Base-by-base conservation (phyloP, 2,888 invertebrate genomes). In the Leptinotarsa peninsularis region DNA sequence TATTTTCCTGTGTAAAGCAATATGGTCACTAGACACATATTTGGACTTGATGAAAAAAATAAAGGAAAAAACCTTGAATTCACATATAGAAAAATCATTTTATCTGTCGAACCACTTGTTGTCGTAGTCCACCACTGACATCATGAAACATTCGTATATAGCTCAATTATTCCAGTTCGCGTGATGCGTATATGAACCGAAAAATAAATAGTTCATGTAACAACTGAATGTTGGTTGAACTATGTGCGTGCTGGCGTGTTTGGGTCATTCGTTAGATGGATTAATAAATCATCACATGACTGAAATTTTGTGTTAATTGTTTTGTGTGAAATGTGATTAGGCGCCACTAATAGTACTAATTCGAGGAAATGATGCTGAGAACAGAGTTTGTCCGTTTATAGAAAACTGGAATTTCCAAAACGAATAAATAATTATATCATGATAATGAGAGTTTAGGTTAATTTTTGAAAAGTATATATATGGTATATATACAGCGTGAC, bases 221-320 rank as follows among this genome's bases (percentile, higher is more conserved):
- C 56, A 54, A 60, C 58, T 67, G 66, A 72, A 74, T 72, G 72
- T 70, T 66, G 74, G 71, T 60, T 72, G 43, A 72, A 66, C 23
- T 49, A 27, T 10, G 18, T 68, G 72, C 74, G 72, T 76, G 76
- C 18, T 77, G 68, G 77, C 77, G 72, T 77, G 77, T 33, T 17
- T 18, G 43, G 43, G 63, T 63, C 63, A 63, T 63, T 63, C 63
- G 63, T 33, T 43, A 14, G 71, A 74, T 71, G 74, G 71, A 77
- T 74, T 74, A 66, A 77, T 77, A 77, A 77, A 77, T 77, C 77
- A 77, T 72, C 72, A 69, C 74, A 27, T 60, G 67, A 54, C 67
- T 74, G 69, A 50, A 77, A 74, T 68, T 77, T 76, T 68, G 56
- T 68, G 71, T 77, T 77, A 74, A 74, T 74, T 77, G 75, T 68